These are phyloP conservation scores for Eidolon dupreanum DNA, from an alignment of 2,797 vertebrate genomes.

Conservation along the genomic window DNA sequence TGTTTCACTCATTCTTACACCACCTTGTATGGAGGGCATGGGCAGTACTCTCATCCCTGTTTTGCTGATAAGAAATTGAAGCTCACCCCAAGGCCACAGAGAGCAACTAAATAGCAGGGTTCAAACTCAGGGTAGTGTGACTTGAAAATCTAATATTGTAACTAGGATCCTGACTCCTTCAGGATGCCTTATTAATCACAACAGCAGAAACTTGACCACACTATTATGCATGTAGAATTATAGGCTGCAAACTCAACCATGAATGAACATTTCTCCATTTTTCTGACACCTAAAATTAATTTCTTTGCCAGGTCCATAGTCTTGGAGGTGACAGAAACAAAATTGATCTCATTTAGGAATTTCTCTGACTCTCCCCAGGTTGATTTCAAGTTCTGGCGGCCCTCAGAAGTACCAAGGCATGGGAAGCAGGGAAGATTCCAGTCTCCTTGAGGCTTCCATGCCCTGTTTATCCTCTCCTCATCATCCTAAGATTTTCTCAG, in stretches of 20 bases:
- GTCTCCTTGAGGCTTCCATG: background rate
- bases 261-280: background rate
- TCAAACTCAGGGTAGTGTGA: background rate
- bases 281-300: background rate
- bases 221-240: background rate
- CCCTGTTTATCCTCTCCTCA: background rate
- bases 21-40: rapidly evolving
- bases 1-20: background rate
- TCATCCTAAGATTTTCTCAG: background rate
- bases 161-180: background rate
- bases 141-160: background rate
- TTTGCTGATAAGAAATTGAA: background rate
- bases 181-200: background rate
- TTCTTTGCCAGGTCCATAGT: background rate
- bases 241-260: background rate
- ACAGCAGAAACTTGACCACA: background rate
- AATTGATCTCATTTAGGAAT: background rate
- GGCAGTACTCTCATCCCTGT: background rate
- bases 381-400: background rate
- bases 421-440: background rate
- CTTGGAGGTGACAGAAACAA: background rate
- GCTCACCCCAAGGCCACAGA: background rate
- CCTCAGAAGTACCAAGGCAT: background rate
- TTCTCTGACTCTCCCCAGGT: background rate
- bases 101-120: background rate